Evolutionary conservation across 1,140 invertebrate genomes (phyloP).

Genomic region (Brachionus asplanchnoidis): DNA sequence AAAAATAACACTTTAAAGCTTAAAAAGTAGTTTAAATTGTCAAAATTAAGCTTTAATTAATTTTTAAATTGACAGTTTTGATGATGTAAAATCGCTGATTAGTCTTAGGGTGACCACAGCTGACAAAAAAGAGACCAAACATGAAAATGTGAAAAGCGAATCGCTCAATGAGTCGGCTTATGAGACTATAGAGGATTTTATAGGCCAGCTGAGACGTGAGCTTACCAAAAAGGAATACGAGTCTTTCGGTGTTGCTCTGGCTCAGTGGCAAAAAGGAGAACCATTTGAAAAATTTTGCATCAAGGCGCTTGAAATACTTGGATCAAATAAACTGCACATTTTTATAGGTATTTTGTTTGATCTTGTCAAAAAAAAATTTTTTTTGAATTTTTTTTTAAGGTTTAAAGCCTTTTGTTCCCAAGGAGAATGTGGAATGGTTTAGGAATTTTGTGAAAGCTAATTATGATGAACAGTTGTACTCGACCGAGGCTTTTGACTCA

Average conservation of each 20-base stretch:
- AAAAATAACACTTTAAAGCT: neutral
- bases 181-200: constrained; percentile 17
- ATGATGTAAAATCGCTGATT: constrained; percentile 30
- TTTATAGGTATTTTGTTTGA: neutral
- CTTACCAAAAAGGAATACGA: constrained; percentile 19
- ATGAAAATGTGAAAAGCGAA: neutral
- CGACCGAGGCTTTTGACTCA: neutral
- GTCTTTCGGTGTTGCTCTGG: neutral
- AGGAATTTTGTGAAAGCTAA: constrained; percentile 9
- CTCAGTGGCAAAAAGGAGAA: constrained; percentile 31
- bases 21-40: neutral
- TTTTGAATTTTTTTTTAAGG: neutral
- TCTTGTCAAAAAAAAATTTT: neutral
- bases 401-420: neutral
- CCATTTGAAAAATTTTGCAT: constrained; percentile 22
- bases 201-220: neutral
- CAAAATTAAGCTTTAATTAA: neutral
- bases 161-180: constrained; percentile 14
- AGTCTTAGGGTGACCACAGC: neutral
- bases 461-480: neutral
- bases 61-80: neutral
- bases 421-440: constrained; percentile 25
- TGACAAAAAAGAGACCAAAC: neutral
- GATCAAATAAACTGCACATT: neutral
- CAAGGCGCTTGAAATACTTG: constrained; percentile 12